Evolutionary conservation across 2,113 vertebrate genomes (phyloP).

Genomic region (Phocoena sinus): DNA sequence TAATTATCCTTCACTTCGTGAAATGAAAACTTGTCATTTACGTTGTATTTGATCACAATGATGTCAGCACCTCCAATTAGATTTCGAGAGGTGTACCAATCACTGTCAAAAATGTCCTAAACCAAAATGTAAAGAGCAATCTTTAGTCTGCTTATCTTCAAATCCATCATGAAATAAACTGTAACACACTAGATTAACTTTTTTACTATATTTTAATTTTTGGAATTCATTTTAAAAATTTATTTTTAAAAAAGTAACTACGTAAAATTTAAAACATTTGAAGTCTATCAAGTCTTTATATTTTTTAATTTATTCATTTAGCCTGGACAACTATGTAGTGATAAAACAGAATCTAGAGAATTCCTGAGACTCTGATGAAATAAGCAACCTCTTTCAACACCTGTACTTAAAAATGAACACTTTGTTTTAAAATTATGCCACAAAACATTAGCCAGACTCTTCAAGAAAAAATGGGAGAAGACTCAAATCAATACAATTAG

Average conservation of each 20-base stretch:
- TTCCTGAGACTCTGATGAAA: background rate
- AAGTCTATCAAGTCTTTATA: background rate
- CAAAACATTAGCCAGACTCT: no score
- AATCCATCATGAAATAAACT: background rate
- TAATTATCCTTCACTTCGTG: conserved; percentile 93
- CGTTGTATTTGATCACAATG: conserved; percentile 95
- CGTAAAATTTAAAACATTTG: conserved; percentile 1
- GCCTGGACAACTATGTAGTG: background rate
- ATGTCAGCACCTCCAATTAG: conserved; percentile 93
- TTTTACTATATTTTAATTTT: background rate
- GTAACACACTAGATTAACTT: background rate
- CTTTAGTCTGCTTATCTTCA: conserved; percentile 34
- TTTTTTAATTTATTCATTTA: conserved; percentile 16
- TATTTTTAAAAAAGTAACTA: background rate
- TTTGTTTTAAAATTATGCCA: conserved; percentile 7
- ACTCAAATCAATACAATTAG: no score
- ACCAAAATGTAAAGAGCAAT: conserved; percentile 60
- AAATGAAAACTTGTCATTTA: conserved; percentile 94
- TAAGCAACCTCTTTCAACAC: background rate
- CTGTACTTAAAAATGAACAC: background rate
- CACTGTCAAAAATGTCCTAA: conserved; percentile 94
- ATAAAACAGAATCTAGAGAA: background rate
- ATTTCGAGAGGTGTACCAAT: conserved; percentile 91
- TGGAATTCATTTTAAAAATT: background rate
- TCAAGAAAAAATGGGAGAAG: no score